These are phyloP conservation scores for Lasaia peninsularis DNA, from an alignment of 1,140 invertebrate species.

Conservation along the genomic window DNA sequence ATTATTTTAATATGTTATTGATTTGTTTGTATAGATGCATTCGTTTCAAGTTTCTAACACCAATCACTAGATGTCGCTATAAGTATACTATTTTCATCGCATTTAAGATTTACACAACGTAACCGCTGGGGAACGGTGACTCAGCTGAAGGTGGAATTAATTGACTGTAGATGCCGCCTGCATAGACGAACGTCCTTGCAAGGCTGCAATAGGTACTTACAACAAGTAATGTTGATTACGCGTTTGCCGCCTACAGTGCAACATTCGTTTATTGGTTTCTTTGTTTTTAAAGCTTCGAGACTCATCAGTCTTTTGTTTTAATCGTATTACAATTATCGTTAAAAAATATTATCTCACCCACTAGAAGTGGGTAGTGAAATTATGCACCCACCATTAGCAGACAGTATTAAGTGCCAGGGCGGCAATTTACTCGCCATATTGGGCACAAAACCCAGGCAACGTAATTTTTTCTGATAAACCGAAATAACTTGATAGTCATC, in stretches of 20 bases:
- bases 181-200: conserved; percentile 71
- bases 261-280: conserved; percentile 1
- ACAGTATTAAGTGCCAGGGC: too few species aligned
- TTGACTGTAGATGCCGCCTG: conserved; percentile 54
- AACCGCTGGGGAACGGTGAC: conserved; percentile 43
- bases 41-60: too few species aligned
- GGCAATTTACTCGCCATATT: too few species aligned
- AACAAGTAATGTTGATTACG: conserved; percentile 40
- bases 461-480: too few species aligned
- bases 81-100: neutral
- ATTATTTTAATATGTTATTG: too few species aligned
- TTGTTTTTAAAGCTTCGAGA: neutral
- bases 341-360: too few species aligned
- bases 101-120: conserved; percentile 22
- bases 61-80: conserved; percentile 33
- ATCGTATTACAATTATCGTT: too few species aligned
- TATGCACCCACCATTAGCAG: too few species aligned
- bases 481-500: too few species aligned
- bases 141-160: conserved; percentile 68
- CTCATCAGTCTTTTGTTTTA: neutral
- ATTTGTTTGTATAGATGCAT: too few species aligned
- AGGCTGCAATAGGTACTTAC: conserved; percentile 44
- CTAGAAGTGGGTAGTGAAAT: too few species aligned
- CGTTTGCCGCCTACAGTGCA: conserved; percentile 28
- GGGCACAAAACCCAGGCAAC: too few species aligned